Percentiles rank a stretch among this genome's conserved stretches.
These are phyloP conservation scores for Callyntrura guangdongensis DNA, from an alignment of 2,888 invertebrate genomes.

Conservation along the genomic window DNA sequence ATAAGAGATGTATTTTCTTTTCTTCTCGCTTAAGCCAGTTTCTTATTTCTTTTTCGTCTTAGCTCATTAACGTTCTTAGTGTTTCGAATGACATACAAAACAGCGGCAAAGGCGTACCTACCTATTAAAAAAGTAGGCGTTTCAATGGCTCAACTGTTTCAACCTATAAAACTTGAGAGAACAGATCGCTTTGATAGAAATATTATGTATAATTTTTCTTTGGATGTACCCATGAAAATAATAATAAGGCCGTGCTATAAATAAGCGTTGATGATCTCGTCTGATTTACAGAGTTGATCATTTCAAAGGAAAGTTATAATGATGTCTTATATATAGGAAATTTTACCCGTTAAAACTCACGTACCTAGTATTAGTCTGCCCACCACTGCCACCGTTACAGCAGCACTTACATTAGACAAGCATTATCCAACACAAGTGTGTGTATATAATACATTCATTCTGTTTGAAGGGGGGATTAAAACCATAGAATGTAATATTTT, in stretches of 20 bases:
- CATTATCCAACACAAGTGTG: neutral
- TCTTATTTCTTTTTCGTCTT: conserved; percentile 63
- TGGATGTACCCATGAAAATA: conserved; percentile 30
- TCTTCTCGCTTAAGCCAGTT: conserved; percentile 60
- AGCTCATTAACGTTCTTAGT: conserved; percentile 74
- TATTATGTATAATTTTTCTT: conserved; percentile 5
- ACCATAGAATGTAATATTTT: neutral
- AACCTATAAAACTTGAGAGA: neutral
- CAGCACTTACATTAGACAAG: neutral
- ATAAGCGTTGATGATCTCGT: conserved; percentile 26
- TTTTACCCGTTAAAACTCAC: neutral
- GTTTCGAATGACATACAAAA: conserved; percentile 58
- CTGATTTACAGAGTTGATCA: conserved; percentile 7
- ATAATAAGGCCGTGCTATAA: conserved; percentile 19
- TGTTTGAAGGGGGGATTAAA: no score
- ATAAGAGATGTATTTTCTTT: conserved; percentile 46
- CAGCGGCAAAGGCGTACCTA: conserved; percentile 14
- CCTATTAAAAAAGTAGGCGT: conserved; percentile 40
- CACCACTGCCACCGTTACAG: neutral
- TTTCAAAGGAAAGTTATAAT: conserved; percentile 49
- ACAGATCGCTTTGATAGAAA: neutral
- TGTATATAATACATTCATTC: neutral
- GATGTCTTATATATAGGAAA: neutral
- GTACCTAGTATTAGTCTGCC: neutral
- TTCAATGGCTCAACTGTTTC: no score